Conservation (phyloP, 2,113 vertebrate genomes). For the Mesoclemmys tuberculata region DNA sequence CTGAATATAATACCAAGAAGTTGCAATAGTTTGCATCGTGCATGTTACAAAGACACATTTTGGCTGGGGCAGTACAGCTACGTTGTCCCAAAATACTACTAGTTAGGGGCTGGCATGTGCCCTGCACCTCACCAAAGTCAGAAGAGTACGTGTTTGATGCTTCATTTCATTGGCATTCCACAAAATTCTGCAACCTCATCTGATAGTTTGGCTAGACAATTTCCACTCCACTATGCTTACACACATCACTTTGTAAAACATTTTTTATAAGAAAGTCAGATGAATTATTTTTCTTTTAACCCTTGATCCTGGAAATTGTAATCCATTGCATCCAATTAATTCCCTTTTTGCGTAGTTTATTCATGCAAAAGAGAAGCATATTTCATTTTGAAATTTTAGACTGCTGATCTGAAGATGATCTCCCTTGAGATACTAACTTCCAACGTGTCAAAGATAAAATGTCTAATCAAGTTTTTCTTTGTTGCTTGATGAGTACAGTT, state of each 20-base stretch:
- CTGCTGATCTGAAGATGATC: neutral
- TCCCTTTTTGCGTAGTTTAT: neutral
- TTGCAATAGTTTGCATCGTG: neutral
- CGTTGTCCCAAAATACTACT: neutral
- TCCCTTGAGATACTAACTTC: neutral
- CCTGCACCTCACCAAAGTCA: too few relatives aligned
- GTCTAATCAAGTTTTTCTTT: neutral
- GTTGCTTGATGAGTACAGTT: neutral
- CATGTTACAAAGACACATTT: fast-evolving
- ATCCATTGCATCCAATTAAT: neutral
- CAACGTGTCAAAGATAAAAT: neutral
- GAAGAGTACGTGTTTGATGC: too few relatives aligned
- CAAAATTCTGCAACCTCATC: neutral
- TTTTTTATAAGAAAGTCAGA: neutral
- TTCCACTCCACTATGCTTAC: neutral
- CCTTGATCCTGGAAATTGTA: neutral
- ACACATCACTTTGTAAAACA: neutral
- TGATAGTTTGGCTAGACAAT: neutral
- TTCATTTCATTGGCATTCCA: neutral
- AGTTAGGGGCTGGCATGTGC: neutral
- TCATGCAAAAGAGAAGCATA: neutral
- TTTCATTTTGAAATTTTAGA: neutral
- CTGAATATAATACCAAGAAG: neutral
- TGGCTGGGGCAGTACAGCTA: fast-evolving
- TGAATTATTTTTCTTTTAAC: neutral